Evolutionary conservation across 2,888 invertebrate genomes (phyloP), one percentile per base, ranked within the genome.

Genomic region (Drosophila picticornis): DNA sequence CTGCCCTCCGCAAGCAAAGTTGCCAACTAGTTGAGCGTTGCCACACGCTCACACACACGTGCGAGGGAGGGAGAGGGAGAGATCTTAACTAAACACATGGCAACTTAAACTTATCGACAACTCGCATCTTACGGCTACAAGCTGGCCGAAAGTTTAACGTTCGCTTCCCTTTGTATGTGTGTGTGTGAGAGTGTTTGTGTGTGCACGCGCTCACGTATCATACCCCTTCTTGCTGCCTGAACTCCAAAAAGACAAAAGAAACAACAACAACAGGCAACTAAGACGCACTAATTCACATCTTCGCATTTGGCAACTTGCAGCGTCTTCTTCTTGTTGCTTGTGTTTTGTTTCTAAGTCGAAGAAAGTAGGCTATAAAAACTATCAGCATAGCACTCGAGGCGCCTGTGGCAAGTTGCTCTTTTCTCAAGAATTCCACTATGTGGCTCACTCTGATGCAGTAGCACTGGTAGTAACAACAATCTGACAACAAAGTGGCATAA

Each of bases 321-420:
- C 32, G 11, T 29, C n/a, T 56, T 38, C 38, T 25, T 25, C 5
- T 53, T 63, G 25, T 25, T 77, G 66, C 66, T 73, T 58, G 56
- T 60, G 43, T 58, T 52, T 58, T 62, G 58, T 62, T 72, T 63
- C 68, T 69, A 63, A 38, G 11, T 69, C 72, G 66, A 46, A 68
- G 81, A 81, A 84, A 84, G 81, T 84, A 83, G 87, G 85, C 85
- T 85, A 85, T 85, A 85, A 85, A 85, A 85, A 87, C 87, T 85
- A 85, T 85, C 85, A 85, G 80, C 84, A 82, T 63, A 81, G 83
- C 80, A 81, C 71, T 84, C 68, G 75, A 72, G 83, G 72, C 64
- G 66, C 80, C 55, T 77, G 75, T 60, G 81, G 75, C 79, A 80
- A 83, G 67, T 74, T 75, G 74, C 75, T 71, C 69, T 71, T 55